phyloP scores from a whole-genome alignment of 2,797 vertebrate genomes.

The Rhyacichthys aspro region DNA sequence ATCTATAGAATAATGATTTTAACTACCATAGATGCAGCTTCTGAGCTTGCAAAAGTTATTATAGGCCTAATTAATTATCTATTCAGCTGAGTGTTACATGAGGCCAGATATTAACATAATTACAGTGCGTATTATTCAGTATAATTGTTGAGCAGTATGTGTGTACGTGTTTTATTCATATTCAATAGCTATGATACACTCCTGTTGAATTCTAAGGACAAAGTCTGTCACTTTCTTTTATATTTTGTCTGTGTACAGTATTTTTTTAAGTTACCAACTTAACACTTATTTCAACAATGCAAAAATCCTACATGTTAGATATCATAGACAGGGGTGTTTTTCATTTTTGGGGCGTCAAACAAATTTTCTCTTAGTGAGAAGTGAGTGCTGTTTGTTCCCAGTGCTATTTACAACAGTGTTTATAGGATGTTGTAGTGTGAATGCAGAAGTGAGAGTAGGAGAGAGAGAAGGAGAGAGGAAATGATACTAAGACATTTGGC shows the following conservation, averaged over 20 bases:
- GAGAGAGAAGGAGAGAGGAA: constrained; percentile 79
- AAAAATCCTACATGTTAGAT: background rate
- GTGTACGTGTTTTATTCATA: too few species aligned
- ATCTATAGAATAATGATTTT: too few species aligned
- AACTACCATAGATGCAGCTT: too few species aligned
- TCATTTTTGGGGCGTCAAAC: constrained; percentile 28
- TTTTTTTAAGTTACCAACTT: constrained; percentile 1
- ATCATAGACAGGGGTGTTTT: constrained; percentile 6
- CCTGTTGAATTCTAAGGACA: too few species aligned
- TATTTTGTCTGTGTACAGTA: background rate
- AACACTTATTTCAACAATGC: constrained; percentile 12
- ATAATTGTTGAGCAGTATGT: too few species aligned
- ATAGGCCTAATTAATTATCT: too few species aligned
- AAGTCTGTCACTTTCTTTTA: too few species aligned
- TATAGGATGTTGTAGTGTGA: constrained; percentile 63
- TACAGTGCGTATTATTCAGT: too few species aligned
- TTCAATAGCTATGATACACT: too few species aligned
- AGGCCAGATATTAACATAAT: too few species aligned
- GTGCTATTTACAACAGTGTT: constrained; percentile 56
- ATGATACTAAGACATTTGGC: constrained; percentile 71
- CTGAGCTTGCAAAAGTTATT: too few species aligned
- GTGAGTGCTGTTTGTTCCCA: constrained; percentile 36
- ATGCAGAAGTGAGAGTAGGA: constrained; percentile 80
- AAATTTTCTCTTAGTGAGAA: constrained; percentile 16
- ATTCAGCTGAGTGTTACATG: too few species aligned